These are phyloP conservation scores for Polydrusus tereticollis DNA, from an alignment of 2,888 invertebrate genomes.

Conservation along the genomic window DNA sequence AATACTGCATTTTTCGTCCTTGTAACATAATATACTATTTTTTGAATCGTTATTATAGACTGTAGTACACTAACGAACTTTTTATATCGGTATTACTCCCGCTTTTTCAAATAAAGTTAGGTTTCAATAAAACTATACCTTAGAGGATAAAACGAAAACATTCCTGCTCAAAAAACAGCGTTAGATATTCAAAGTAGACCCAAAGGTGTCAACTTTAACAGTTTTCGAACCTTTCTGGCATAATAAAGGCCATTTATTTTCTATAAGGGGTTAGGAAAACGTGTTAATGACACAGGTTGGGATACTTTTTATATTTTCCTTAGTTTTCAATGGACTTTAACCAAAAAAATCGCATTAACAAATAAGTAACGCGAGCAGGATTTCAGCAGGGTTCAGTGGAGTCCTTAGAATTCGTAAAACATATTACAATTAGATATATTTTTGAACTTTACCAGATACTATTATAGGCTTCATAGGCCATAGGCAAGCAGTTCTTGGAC, in stretches of 20 bases:
- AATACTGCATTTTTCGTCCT: no score
- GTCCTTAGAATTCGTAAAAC: no score
- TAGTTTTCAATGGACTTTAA: no score
- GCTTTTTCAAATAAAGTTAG: background rate
- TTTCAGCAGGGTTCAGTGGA: no score
- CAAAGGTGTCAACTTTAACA: constrained; percentile 4
- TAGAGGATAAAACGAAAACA: background rate
- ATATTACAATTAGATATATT: no score
- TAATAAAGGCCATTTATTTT: background rate
- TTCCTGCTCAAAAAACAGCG: background rate
- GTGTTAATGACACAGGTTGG: background rate
- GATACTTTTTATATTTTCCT: background rate
- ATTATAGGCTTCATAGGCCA: no score
- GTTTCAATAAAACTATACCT: background rate
- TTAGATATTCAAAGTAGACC: constrained; percentile 1
- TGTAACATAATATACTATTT: background rate
- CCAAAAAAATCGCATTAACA: no score
- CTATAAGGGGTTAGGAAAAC: background rate
- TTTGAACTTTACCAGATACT: no score
- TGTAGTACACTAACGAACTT: background rate
- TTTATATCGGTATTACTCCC: background rate
- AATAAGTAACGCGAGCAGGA: no score
- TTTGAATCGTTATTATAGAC: background rate
- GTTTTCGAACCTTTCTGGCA: background rate
- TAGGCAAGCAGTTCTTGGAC: no score